Base-by-base conservation (phyloP, 2,113 vertebrate genomes). In the Rhinolophus sinicus region DNA sequence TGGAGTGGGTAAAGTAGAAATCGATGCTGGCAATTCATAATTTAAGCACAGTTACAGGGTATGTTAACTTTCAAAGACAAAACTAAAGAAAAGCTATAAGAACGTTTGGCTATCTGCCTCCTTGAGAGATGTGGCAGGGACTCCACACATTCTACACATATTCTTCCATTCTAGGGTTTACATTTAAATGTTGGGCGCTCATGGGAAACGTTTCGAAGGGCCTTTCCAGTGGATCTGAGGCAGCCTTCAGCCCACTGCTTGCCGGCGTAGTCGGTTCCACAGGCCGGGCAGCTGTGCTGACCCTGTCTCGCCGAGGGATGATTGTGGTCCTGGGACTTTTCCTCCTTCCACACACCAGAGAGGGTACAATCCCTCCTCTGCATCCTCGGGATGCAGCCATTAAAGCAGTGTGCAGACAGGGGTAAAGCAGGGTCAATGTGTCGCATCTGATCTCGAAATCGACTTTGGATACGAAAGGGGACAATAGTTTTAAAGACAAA, bases 11-110 rank as follows among this genome's bases (percentile, higher is more conserved):
- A 85, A 96, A 86, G 76, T 38, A 91, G 22, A 94, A 78, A 65
- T 69, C 8, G 16, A 28, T 75, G n/a, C 52, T 60, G 50, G 47
- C 26, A 56, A 84, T 40, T n/a, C 11, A 33, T 44, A 69, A 89
- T 8, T n/a, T 50, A 58, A 83, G 50, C 18, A 80, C 18, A 56
- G 60, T 30, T 62, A 84, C 12, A 75, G 24, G 18, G 26, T 54
- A 24, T 67, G n/a, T 40, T 87, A 69, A 62, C 40, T 92, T 94
- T 65, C 88, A 82, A 92, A 95, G 76, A 75, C 28, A 94, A 78
- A 76, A 58, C 7, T 73, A 19, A 88, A 94, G 62, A 89, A 95
- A 92, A 76, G 1, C 28, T 44, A 33, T 30, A 50, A 75, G 52
- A 65, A 70, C 8, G 8, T 33, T 67, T 72, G 92, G 77, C 77